Conservation (phyloP, 2,888 invertebrate species). For the Rutpela maculata region DNA sequence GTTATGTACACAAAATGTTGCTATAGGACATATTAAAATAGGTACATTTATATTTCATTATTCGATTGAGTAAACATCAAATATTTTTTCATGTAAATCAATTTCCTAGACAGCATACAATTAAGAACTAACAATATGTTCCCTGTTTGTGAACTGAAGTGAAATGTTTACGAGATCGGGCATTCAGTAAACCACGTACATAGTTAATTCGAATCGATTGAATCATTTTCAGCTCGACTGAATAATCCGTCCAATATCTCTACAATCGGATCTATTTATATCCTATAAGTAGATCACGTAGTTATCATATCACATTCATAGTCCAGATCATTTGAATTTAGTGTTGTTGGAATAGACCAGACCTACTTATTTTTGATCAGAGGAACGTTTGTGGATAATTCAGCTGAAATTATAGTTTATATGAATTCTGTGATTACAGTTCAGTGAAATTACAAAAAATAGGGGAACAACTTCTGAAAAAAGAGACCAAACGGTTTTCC, state of each 20-base stretch:
- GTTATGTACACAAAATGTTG: too few species aligned
- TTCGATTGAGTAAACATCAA: not conserved
- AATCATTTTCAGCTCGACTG: not conserved
- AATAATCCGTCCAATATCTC: not conserved
- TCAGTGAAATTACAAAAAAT: too few species aligned
- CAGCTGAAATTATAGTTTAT: too few species aligned
- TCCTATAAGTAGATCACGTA: not conserved
- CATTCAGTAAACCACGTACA: not conserved
- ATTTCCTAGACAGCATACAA: not conserved
- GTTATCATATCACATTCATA: not conserved
- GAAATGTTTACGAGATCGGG: not conserved
- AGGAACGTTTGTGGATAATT: too few species aligned
- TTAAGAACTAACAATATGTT: not conserved
- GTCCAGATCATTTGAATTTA: not conserved
- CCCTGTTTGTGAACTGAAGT: not conserved
- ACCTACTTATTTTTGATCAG: too few species aligned
- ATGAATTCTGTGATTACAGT: too few species aligned
- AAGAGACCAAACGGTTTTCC: too few species aligned
- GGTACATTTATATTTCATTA: too few species aligned
- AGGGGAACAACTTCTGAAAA: too few species aligned
- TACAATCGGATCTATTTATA: slow-evolving; percentile 21
- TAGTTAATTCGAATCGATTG: slow-evolving; percentile 1
- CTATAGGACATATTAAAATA: too few species aligned
- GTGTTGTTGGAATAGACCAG: too few species aligned
- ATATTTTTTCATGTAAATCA: not conserved